phyloP scores from a whole-genome alignment of 2,888 invertebrate species.

The Drosophila maculinotata region DNA sequence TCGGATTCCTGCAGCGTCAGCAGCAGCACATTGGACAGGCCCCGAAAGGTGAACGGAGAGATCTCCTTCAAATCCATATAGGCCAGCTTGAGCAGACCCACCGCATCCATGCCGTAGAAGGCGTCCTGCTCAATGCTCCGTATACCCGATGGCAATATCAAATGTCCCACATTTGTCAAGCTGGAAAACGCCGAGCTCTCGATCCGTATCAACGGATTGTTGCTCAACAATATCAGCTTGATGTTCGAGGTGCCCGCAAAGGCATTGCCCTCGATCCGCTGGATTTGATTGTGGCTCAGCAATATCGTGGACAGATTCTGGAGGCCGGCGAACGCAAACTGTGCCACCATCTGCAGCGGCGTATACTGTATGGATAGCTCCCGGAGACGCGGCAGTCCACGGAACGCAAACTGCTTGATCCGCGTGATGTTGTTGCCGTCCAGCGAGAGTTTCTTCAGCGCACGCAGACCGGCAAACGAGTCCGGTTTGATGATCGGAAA shows the following conservation, averaged over 20 bases:
- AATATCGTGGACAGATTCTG: slow-evolving; percentile 91
- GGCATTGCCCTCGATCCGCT: slow-evolving; percentile 90
- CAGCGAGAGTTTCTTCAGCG: slow-evolving; percentile 92
- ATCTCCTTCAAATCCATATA: slow-evolving; percentile 93
- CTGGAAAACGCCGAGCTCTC: slow-evolving; percentile 94
- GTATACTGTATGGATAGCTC: slow-evolving; percentile 95
- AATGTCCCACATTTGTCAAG: slow-evolving; percentile 92
- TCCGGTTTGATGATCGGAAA: slow-evolving; percentile 92
- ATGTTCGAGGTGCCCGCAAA: slow-evolving; percentile 95
- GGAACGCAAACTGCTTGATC: slow-evolving; percentile 94
- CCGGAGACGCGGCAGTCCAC: slow-evolving; percentile 91
- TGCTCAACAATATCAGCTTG: slow-evolving; percentile 91
- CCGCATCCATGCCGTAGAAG: slow-evolving; percentile 92
- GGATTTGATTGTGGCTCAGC: slow-evolving; percentile 90
- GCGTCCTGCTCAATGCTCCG: slow-evolving; percentile 91
- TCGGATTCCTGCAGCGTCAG: slow-evolving; percentile 93
- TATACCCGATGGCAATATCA: slow-evolving; percentile 93
- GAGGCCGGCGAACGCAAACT: slow-evolving; percentile 93
- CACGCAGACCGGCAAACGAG: slow-evolving; percentile 92
- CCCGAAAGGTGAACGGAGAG: slow-evolving; percentile 90
- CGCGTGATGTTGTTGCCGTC: slow-evolving; percentile 94
- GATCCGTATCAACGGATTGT: slow-evolving; percentile 93
- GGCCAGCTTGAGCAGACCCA: slow-evolving; percentile 92
- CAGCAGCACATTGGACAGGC: slow-evolving; percentile 90
- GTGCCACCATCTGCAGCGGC: slow-evolving; percentile 91